These are phyloP conservation scores for Trematomus bernacchii DNA, from an alignment of 2,797 vertebrate genomes.

Conservation along the genomic window DNA sequence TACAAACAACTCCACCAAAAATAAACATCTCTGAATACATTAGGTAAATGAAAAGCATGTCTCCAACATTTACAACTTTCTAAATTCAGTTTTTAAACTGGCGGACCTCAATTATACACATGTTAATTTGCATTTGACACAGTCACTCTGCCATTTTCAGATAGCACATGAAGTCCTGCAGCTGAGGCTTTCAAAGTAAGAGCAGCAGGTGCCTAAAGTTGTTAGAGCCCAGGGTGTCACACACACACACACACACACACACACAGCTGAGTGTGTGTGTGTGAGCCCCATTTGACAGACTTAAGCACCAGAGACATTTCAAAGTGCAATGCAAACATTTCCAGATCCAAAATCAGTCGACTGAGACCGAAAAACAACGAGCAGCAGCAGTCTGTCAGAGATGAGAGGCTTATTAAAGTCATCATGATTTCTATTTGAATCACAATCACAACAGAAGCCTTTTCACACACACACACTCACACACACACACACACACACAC, in stretches of 20 bases:
- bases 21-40: too few species aligned
- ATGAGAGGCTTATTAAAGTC: conserved; percentile 30
- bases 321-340: background rate
- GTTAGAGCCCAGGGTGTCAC: background rate
- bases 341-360: background rate
- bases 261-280: background rate
- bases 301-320: background rate
- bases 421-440: conserved; percentile 36
- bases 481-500: conserved; percentile 2
- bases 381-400: background rate
- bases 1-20: too few species aligned
- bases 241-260: too few species aligned
- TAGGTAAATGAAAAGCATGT: too few species aligned
- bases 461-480: conserved; percentile 1
- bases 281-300: background rate
- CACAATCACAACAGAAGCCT: conserved; percentile 26
- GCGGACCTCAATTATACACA: too few species aligned
- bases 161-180: too few species aligned
- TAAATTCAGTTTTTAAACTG: too few species aligned
- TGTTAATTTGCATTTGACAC: too few species aligned
- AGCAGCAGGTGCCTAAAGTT: background rate
- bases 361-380: background rate
- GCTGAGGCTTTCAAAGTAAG: too few species aligned
- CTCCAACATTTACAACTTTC: too few species aligned
- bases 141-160: too few species aligned